Conservation (phyloP, 2,797 vertebrate species). For the Mormyrops boulengeri region DNA sequence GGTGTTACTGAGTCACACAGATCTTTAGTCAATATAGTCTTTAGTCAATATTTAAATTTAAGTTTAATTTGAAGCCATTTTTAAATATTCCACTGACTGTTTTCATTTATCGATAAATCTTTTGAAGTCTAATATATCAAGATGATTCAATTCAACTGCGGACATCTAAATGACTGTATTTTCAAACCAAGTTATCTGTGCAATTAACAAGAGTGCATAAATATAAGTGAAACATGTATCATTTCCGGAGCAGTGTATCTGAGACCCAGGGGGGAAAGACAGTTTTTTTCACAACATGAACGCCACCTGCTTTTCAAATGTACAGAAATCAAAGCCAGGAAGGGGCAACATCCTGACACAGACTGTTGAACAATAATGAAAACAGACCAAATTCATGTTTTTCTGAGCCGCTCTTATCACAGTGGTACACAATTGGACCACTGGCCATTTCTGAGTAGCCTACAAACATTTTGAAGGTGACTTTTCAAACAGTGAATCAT, state of each 20-base stretch:
- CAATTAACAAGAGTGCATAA: not conserved
- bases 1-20: not conserved
- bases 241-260: not conserved
- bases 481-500: not conserved
- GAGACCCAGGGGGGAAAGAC: not conserved
- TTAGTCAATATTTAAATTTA: not conserved
- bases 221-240: not conserved
- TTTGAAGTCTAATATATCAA: not conserved
- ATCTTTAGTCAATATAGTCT: not conserved
- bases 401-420: not conserved
- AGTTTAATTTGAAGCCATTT: not conserved
- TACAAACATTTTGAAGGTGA: not conserved
- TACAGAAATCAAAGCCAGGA: not conserved
- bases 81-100: not conserved
- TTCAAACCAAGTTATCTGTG: conserved; percentile 5
- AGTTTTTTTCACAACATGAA: not conserved
- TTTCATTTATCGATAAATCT: not conserved
- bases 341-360: not conserved
- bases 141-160: not conserved
- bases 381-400: not conserved
- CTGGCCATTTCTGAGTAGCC: not conserved
- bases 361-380: not conserved
- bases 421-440: not conserved
- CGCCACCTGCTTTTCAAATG: not conserved
- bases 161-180: not conserved